Evolutionary conservation across 1,140 invertebrate species (phyloP).

Genomic region (Drosophila pseudoobscura): DNA sequence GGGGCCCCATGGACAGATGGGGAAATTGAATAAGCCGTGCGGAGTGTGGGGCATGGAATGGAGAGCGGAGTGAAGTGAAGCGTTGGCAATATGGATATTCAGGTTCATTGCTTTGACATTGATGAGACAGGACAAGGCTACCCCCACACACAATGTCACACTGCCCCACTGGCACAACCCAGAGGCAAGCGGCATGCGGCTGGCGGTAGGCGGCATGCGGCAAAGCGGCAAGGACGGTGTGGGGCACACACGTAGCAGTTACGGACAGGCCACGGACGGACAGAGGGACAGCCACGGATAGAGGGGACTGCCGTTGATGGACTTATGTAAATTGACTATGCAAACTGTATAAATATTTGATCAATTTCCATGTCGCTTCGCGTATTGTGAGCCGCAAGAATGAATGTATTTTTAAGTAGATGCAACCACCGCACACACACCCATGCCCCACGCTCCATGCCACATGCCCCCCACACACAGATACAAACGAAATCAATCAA

Average conservation of each 20-base stretch:
- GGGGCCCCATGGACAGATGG: slow-evolving; percentile 29
- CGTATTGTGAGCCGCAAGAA: slow-evolving; percentile 33
- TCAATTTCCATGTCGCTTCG: slow-evolving; percentile 19
- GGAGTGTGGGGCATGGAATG: no score
- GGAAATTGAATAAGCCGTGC: slow-evolving; percentile 45
- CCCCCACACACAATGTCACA: slow-evolving; percentile 9
- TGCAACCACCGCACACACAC: slow-evolving; percentile 49
- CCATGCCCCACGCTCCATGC: not conserved
- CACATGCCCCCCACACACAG: not conserved
- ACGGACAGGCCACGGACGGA: not conserved
- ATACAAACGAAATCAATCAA: slow-evolving; percentile 71
- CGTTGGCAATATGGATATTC: slow-evolving; percentile 73
- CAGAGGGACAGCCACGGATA: slow-evolving; percentile 11
- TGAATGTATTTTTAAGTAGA: slow-evolving; percentile 76
- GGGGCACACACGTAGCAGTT: not conserved
- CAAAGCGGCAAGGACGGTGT: no score
- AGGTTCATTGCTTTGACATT: slow-evolving; percentile 80
- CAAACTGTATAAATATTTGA: slow-evolving; percentile 77
- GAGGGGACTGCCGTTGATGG: slow-evolving; percentile 48
- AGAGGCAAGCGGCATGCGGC: no score
- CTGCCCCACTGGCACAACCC: not conserved
- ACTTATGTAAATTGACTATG: slow-evolving; percentile 74
- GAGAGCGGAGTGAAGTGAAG: slow-evolving; percentile 7
- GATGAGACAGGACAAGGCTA: slow-evolving; percentile 64
- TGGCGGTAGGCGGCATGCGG: no score